phyloP scores from a whole-genome alignment of 2,797 vertebrate genomes.

The Amazona finschi region DNA sequence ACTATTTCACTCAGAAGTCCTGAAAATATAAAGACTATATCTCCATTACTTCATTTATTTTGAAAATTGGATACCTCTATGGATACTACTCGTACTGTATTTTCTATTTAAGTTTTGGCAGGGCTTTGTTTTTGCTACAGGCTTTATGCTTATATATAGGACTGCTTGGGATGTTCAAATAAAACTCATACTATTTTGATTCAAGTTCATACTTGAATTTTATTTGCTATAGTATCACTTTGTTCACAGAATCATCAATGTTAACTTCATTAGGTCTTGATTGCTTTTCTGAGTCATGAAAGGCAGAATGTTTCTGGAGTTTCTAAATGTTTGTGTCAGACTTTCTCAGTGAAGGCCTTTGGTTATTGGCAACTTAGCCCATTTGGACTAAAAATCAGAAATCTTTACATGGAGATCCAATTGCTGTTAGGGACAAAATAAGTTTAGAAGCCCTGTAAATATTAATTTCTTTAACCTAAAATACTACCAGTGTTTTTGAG shows the following conservation, averaged over 20 bases:
- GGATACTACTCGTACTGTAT: not conserved
- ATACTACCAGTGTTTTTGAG: not conserved
- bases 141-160: not conserved
- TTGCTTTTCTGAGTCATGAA: not conserved
- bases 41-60: not conserved
- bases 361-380: not conserved
- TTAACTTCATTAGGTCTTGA: not conserved
- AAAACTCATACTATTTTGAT: not conserved
- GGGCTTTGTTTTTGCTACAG: not conserved
- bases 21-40: not conserved
- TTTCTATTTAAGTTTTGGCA: not conserved
- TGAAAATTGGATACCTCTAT: not conserved
- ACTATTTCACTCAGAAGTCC: not conserved
- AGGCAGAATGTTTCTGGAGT: not conserved
- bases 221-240: not conserved
- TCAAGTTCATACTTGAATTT: not conserved
- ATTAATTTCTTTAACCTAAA: not conserved
- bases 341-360: not conserved
- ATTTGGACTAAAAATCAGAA: not conserved
- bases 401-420: not conserved
- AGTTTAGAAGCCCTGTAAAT: not conserved
- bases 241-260: not conserved
- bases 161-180: not conserved
- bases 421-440: not conserved
- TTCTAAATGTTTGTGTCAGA: not conserved